Conservation (phyloP, 2,888 invertebrate species). For the Dysmachus trigonus region DNA sequence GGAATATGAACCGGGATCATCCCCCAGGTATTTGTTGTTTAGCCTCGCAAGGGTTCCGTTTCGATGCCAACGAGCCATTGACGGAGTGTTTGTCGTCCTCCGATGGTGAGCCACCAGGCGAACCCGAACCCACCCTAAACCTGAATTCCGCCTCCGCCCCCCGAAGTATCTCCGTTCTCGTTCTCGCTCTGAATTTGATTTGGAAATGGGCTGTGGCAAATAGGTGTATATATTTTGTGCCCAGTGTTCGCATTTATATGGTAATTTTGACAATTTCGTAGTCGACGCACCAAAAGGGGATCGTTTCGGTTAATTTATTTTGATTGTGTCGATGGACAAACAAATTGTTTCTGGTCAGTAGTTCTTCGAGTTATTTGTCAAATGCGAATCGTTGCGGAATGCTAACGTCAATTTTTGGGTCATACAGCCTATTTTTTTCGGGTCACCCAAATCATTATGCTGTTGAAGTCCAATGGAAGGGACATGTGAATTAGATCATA, state of each 20-base stretch:
- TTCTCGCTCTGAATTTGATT: background rate
- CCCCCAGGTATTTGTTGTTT: conserved; percentile 34
- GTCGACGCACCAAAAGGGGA: conserved; percentile 22
- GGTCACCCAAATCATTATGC: background rate
- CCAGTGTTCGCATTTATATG: conserved; percentile 36
- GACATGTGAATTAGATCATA: background rate
- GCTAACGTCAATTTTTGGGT: background rate
- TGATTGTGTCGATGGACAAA: conserved; percentile 26
- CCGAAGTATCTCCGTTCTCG: background rate
- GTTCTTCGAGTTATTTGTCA: background rate
- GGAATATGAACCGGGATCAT: conserved; percentile 45
- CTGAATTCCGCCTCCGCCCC: background rate
- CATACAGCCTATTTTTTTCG: background rate
- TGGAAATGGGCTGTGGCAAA: conserved; percentile 1
- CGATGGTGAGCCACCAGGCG: background rate
- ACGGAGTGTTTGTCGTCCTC: conserved; percentile 13
- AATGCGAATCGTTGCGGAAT: background rate
- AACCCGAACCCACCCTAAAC: background rate
- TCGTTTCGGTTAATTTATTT: conserved; percentile 38
- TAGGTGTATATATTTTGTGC: background rate
- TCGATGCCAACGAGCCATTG: conserved; percentile 20
- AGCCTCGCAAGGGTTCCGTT: conserved; percentile 24
- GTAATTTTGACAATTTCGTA: conserved; percentile 37
- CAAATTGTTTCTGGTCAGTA: background rate
- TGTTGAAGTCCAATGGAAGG: background rate